These are phyloP conservation scores for Campylomormyrus numenius DNA, from an alignment of 2,113 vertebrate species.

Conservation along the genomic window DNA sequence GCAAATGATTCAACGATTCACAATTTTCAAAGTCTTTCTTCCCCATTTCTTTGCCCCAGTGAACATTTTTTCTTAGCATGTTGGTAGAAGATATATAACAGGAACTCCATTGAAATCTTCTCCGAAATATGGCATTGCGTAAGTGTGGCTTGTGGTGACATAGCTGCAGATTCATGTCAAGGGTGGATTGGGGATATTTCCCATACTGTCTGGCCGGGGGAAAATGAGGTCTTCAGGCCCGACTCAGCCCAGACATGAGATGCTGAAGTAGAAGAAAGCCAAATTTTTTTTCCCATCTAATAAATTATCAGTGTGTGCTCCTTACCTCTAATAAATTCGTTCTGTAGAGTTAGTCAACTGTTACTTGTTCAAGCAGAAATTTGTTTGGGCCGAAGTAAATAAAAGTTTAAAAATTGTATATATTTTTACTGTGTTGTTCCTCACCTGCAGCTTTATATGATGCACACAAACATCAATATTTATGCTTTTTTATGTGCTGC, in stretches of 20 bases:
- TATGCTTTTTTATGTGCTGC: not conserved
- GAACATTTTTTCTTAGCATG: not conserved
- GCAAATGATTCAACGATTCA: not conserved
- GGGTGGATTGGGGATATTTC: not conserved
- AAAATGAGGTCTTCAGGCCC: not conserved
- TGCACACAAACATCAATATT: not conserved
- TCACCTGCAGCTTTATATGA: not conserved
- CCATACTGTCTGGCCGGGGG: not conserved
- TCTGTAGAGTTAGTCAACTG: not conserved
- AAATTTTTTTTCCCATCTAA: not conserved
- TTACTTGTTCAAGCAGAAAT: not conserved
- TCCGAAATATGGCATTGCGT: not conserved
- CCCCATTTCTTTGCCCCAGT: not conserved
- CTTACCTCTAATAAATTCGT: not conserved
- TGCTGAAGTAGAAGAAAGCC: not conserved
- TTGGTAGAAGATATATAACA: not conserved
- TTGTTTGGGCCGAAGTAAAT: not conserved
- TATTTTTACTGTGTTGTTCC: not conserved
- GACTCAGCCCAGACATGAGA: not conserved
- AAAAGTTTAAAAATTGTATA: not conserved
- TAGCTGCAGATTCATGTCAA: not conserved
- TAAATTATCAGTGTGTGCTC: no score
- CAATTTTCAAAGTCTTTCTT: not conserved
- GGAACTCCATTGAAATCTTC: not conserved
- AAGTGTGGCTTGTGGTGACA: not conserved